Conservation (phyloP, 2,113 vertebrate genomes). For the Neomonachus schauinslandi region DNA sequence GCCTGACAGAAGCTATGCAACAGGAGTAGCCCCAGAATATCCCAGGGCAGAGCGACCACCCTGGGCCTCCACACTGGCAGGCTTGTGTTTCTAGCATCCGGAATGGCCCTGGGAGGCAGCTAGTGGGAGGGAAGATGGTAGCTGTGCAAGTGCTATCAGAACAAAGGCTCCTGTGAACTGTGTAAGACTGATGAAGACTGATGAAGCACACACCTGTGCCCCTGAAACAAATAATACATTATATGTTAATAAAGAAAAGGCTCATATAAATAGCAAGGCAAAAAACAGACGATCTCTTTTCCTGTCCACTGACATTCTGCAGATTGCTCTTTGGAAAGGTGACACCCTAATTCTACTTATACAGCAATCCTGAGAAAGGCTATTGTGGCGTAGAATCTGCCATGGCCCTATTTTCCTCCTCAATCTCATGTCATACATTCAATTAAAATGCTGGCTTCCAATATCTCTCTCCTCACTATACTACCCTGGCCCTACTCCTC, state of each 20-base stretch:
- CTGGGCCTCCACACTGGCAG: not conserved
- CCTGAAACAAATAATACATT: too few relatives aligned
- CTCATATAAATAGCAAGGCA: not conserved
- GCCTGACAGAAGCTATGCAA: not conserved
- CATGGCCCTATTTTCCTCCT: not conserved
- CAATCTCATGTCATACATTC: not conserved
- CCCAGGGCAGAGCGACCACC: not conserved
- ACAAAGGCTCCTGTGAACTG: not conserved
- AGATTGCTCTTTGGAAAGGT: not conserved
- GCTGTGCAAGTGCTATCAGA: not conserved
- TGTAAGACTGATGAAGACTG: too few relatives aligned
- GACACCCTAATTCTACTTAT: not conserved
- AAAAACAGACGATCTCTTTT: not conserved
- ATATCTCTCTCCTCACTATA: not conserved
- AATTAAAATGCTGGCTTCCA: not conserved
- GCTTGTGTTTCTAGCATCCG: not conserved
- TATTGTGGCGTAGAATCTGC: not conserved
- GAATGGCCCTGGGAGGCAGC: fast-evolving
- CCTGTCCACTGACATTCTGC: not conserved
- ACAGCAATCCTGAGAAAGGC: not conserved
- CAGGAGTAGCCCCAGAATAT: not conserved
- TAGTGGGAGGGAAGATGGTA: not conserved
- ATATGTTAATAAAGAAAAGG: too few relatives aligned
- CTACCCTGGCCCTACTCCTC: not conserved
- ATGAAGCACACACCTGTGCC: too few relatives aligned